Conservation (phyloP, 2,888 invertebrate species). For the Barypeithes pellucidus region DNA sequence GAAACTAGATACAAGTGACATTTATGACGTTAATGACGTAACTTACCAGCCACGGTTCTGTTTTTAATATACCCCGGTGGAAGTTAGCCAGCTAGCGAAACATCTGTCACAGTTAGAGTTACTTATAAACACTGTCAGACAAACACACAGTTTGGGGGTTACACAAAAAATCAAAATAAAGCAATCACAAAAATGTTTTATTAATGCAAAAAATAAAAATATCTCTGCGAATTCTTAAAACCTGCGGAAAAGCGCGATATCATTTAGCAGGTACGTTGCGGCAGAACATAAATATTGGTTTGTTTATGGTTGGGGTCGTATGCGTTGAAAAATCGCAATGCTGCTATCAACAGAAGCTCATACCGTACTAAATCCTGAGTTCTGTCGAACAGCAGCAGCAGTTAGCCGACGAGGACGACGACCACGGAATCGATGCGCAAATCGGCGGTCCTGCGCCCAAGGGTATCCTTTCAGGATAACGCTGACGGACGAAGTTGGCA, state of each 20-base stretch:
- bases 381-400: constrained; percentile 43
- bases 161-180: constrained; percentile 17
- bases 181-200: constrained; percentile 12
- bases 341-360: constrained; percentile 34
- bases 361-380: constrained; percentile 49
- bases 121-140: constrained; percentile 18
- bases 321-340: constrained; percentile 32
- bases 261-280: constrained; percentile 1
- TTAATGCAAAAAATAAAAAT: neutral
- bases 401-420: constrained; percentile 51
- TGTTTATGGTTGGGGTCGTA: constrained; percentile 50
- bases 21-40: constrained; percentile 21
- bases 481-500: constrained; percentile 35
- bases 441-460: constrained; percentile 55
- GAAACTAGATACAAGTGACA: constrained; percentile 26
- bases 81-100: constrained; percentile 30
- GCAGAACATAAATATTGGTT: constrained; percentile 23
- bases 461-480: constrained; percentile 38
- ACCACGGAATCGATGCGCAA: constrained; percentile 54
- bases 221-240: neutral
- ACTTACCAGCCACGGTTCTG: constrained; percentile 52
- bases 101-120: constrained; percentile 10
- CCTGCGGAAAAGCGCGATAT: constrained; percentile 11
- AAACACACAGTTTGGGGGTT: constrained; percentile 21
- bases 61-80: constrained; percentile 34